Evolutionary conservation across 2,113 vertebrate species (phyloP), one percentile per base, ranked within the genome.

Genomic region (Mesembrinibis cayennensis): DNA sequence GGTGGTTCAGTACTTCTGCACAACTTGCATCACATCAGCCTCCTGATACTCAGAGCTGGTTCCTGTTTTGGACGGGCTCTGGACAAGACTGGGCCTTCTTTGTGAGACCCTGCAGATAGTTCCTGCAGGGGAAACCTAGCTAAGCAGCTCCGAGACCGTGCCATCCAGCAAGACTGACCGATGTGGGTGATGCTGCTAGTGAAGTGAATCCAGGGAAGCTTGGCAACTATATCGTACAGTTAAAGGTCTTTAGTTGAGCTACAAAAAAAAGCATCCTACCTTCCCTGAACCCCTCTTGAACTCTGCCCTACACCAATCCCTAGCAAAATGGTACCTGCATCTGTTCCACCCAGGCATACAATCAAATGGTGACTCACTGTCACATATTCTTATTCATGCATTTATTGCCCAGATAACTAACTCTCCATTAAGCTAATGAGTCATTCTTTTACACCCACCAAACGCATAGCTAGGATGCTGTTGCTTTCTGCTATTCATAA

Each of bases 351-450:
- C 65, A 96, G 36, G 85, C 62, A 40, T 34, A 82, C 87, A 92
- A 89, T 82, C 86, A 47, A 38, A n/a, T 8, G 47, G 92, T 98
- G 95, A 97, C 95, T 98, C 96, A 97, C 7, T 78, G 76, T 94
- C 82, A 90, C 29, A 38, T 88, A 93, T 76, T 78, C 87, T 93
- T 89, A 94, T 93, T 95, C 88, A 94, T 56, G 42, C 72, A 42
- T 83, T 97, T 97, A 96, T 93, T 97, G 87, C 67, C 95, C 94
- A 94, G 94, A 91, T 96, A 97, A 96, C 70, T 96, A 94, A 61
- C 93, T n/a, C n/a, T n/a, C n/a, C 78, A 95, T 95, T 93, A 96
- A 94, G 93, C 80, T 90, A 95, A 90, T 90, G 90, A 96, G 77
- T 96, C 92, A 94, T 49, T 85, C 78, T 84, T 87, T 45, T 73